Evolutionary conservation across 2,113 vertebrate species (phyloP).

Genomic region (Albula goreensis): DNA sequence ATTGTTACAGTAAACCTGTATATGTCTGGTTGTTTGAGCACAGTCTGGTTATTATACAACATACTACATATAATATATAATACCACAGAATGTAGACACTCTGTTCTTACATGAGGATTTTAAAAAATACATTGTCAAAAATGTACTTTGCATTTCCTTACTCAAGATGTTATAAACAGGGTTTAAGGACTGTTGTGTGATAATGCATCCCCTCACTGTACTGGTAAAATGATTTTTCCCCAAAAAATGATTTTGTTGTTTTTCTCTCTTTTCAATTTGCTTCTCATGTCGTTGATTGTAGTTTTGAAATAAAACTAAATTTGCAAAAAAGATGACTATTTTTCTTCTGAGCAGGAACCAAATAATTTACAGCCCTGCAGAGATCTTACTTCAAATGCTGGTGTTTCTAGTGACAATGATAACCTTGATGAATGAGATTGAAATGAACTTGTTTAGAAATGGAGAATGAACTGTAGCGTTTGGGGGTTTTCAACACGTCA

Average conservation of each 20-base stretch:
- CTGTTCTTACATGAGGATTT: not conserved
- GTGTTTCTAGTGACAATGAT: not conserved
- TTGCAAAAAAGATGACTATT: no score
- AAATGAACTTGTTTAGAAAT: not conserved
- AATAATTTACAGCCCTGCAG: not conserved
- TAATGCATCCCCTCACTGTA: no score
- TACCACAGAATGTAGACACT: not conserved
- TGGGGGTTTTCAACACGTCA: not conserved
- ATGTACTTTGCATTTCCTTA: not conserved
- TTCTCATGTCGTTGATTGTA: no score
- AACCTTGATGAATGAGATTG: not conserved
- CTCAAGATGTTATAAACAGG: not conserved
- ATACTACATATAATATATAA: not conserved
- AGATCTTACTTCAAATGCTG: not conserved
- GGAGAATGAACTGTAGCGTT: not conserved
- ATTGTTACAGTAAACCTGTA: not conserved
- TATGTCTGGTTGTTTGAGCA: not conserved
- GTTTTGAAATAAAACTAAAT: no score
- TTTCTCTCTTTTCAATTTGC: no score
- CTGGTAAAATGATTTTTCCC: not conserved
- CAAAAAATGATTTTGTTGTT: no score
- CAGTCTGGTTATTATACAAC: not conserved
- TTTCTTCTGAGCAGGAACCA: not conserved
- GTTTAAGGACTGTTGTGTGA: not conserved
- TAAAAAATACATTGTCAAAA: not conserved